These are phyloP conservation scores for Notothenia rossii DNA, from an alignment of 2,113 vertebrate species.

Conservation along the genomic window DNA sequence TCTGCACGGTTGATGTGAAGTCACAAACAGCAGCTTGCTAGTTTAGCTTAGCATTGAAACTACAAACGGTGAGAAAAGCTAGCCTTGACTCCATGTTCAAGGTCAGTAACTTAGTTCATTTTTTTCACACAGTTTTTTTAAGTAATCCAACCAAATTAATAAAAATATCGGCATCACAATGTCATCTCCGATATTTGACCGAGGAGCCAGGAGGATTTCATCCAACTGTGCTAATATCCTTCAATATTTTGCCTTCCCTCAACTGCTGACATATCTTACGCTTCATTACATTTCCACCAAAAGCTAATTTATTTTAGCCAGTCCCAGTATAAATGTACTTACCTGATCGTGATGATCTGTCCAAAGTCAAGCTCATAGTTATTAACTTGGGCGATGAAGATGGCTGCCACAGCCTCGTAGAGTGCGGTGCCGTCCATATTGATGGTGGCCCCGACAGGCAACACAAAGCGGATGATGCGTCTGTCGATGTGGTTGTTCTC, in stretches of 20 bases:
- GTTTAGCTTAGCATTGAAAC: neutral
- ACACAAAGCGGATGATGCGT: slow-evolving; percentile 81
- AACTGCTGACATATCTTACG: neutral
- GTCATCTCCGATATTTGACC: neutral
- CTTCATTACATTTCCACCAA: neutral
- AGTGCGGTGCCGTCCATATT: slow-evolving; percentile 80
- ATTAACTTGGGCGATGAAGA: slow-evolving; percentile 81
- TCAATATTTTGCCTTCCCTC: neutral
- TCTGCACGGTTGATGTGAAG: neutral
- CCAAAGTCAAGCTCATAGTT: slow-evolving; percentile 82
- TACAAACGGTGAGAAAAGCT: neutral
- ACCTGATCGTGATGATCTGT: slow-evolving; percentile 82
- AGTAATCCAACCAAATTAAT: neutral
- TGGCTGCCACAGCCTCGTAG: slow-evolving; percentile 80
- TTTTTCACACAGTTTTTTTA: neutral
- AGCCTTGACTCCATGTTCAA: neutral
- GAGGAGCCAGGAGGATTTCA: neutral
- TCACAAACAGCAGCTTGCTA: neutral
- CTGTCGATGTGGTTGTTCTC: slow-evolving; percentile 82
- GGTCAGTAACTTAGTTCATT: neutral
- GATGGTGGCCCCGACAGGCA: slow-evolving; percentile 80
- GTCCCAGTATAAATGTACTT: neutral
- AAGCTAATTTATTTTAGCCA: neutral
- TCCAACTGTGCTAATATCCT: no score
- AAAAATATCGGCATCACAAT: neutral